These are phyloP conservation scores for Argya squamiceps DNA, from an alignment of 2,797 vertebrate genomes.

Conservation along the genomic window DNA sequence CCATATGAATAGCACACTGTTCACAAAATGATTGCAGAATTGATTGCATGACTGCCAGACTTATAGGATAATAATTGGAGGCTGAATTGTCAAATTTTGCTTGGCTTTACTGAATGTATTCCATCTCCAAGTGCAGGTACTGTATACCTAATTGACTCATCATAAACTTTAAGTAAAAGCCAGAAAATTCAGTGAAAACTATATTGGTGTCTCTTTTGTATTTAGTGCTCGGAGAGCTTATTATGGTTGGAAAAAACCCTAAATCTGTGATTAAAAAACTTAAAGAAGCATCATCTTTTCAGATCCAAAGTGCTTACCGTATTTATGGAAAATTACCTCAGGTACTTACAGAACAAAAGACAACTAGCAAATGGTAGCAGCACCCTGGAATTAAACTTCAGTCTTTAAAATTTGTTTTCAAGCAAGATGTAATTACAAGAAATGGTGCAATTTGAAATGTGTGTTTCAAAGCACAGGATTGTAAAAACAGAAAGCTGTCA, in stretches of 20 bases:
- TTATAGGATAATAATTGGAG: neutral
- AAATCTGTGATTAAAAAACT: neutral
- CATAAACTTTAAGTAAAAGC: neutral
- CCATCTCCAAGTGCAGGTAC: neutral
- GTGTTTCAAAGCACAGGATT: neutral
- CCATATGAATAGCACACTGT: neutral
- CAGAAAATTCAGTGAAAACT: neutral
- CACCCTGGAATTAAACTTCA: neutral
- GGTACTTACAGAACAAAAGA: neutral
- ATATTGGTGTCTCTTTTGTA: neutral
- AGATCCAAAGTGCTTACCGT: neutral
- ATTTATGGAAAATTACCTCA: neutral
- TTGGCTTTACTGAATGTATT: neutral
- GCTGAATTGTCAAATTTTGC: neutral
- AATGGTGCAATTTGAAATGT: neutral
- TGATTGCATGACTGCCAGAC: neutral
- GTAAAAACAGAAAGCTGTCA: neutral
- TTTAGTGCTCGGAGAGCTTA: neutral
- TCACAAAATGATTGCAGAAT: neutral
- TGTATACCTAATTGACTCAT: neutral
- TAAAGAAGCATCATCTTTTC: neutral
- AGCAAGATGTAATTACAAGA: neutral
- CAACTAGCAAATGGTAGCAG: neutral
- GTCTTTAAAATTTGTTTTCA: neutral
- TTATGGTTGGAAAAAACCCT: rapidly evolving